Conservation (phyloP, 2,113 vertebrate species). For the Siniperca knerii region DNA sequence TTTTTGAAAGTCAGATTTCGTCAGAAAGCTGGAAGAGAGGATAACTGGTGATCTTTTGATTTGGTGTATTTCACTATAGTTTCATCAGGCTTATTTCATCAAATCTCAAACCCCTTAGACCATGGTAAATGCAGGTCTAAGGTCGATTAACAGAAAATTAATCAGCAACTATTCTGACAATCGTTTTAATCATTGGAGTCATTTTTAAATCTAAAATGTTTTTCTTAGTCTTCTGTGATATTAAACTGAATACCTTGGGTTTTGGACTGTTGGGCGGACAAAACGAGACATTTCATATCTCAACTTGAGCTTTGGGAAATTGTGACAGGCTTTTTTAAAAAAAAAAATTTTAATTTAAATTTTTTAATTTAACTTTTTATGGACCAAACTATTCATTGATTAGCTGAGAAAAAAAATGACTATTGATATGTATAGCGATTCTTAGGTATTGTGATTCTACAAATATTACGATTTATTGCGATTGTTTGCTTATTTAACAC, state of each 20-base stretch:
- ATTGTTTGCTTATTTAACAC: too few relatives aligned
- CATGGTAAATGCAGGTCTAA: background rate
- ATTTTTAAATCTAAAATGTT: too few relatives aligned
- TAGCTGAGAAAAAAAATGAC: background rate
- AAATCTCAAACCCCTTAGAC: background rate
- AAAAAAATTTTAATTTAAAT: too few relatives aligned
- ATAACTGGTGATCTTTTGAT: background rate
- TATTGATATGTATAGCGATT: too few relatives aligned
- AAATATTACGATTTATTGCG: too few relatives aligned
- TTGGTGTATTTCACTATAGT: background rate
- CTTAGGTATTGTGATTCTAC: too few relatives aligned
- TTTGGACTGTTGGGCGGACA: too few relatives aligned
- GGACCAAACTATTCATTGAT: background rate
- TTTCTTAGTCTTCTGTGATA: too few relatives aligned
- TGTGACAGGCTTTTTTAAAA: too few relatives aligned
- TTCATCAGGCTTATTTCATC: background rate
- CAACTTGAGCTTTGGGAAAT: background rate
- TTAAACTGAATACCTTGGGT: too few relatives aligned
- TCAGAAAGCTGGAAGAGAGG: background rate
- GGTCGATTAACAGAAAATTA: background rate
- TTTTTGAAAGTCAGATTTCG: slow-evolving; percentile 12
- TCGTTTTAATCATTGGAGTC: too few relatives aligned
- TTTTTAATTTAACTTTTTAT: background rate
- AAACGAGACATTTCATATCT: too few relatives aligned
- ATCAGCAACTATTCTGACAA: background rate